Base-by-base conservation (phyloP, 2,888 invertebrate genomes). In the Ormyrus labotus region DNA sequence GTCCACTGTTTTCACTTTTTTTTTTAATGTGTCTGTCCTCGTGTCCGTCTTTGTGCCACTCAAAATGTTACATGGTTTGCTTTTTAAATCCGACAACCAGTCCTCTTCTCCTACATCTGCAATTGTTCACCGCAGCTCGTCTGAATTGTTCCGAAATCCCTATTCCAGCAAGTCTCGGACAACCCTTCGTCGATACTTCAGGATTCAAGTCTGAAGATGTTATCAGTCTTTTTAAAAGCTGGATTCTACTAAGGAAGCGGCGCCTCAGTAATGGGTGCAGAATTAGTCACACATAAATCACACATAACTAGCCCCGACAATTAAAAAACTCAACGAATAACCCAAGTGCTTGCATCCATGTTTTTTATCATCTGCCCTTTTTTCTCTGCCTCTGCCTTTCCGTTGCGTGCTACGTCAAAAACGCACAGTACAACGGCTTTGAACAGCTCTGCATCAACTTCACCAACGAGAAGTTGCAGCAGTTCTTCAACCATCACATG, bases 401-500 rank as follows among this genome's bases (percentile, higher is more conserved):
- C 84, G 83, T 83, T 84, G 84, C 45, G 47, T 75, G 63, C 58
- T 58, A 9, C 70, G 48, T 74, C 64, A 55, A 81, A 34, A 75
- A 68, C 85, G 83, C 85, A 85, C 86, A 96, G 96, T 96, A 90
- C 94, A 98, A 98, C 94, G 97, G 97, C 92, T 98, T 98, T 94
- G 98, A 98, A 94, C 98, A 98, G 94, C 94, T 98, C 91, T 98
- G 98, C 94, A 98, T 98, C 94, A 98, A 98, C 94, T 98, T 98
- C 94, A 98, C 98, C 92, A 98, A 98, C 92, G 98, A 98, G 93
- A 97, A 97, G 92, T 94, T 98, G 90, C 98, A 98, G 93, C 98
- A 98, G 92, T 98, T 98, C 95, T 98, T 98, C 96, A 98, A 98
- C 93, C 98, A 98, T 91, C 96, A 98, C 94, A 98, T 98, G 98